Conservation (phyloP, 2,113 vertebrate species). For the Phrynosoma blainvillii region DNA sequence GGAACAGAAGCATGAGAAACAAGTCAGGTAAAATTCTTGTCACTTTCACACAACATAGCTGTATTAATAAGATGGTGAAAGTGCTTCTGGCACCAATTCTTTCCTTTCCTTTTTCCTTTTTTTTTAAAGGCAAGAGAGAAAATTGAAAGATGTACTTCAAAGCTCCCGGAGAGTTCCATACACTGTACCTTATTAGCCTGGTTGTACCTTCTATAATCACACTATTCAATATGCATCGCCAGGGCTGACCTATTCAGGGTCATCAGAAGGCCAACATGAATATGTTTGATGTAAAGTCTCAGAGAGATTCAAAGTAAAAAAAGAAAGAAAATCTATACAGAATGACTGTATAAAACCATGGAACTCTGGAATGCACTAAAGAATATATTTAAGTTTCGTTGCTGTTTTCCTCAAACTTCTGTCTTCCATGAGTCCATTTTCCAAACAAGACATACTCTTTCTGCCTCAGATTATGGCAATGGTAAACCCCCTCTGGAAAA, state of each 20-base stretch:
- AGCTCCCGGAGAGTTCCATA: conserved; percentile 62
- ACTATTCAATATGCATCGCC: conserved; percentile 68
- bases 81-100: conserved; percentile 34
- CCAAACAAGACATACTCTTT: background rate
- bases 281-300: conserved; percentile 64
- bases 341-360: conserved; percentile 61
- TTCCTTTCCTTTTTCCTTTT: background rate
- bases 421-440: conserved; percentile 57
- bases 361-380: conserved; percentile 57
- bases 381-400: conserved; percentile 53
- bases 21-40: conserved; percentile 52
- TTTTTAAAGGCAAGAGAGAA: conserved; percentile 61
- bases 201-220: conserved; percentile 70
- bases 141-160: conserved; percentile 77
- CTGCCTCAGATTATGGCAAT: too few species aligned
- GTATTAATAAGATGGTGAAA: conserved; percentile 58
- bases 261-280: conserved; percentile 56
- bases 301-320: conserved; percentile 63
- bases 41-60: conserved; percentile 47
- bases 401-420: conserved; percentile 19
- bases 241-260: conserved; percentile 65
- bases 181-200: conserved; percentile 58
- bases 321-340: conserved; percentile 41
- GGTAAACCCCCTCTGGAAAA: background rate
- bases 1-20: conserved; percentile 57